These are phyloP conservation scores for Anoplopoma fimbria DNA, from an alignment of 2,113 vertebrate genomes.

Conservation along the genomic window DNA sequence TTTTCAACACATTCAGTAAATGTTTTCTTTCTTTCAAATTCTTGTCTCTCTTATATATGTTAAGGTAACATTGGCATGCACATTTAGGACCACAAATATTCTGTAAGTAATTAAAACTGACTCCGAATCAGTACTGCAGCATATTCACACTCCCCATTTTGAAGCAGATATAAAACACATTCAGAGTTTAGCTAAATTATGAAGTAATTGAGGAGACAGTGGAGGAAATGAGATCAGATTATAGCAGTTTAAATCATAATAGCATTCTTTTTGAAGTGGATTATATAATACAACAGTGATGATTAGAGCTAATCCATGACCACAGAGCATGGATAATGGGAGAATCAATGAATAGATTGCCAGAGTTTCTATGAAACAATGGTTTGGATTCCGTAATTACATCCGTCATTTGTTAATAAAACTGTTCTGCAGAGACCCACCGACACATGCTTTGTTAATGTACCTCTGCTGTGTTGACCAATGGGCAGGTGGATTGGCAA, in stretches of 20 bases:
- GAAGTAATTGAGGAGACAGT: slow-evolving; percentile 51
- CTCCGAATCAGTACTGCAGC: neutral
- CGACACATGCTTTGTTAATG: neutral
- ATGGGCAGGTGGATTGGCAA: slow-evolving; percentile 12
- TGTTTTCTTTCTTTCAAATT: slow-evolving; percentile 6
- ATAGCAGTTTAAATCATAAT: slow-evolving; percentile 62
- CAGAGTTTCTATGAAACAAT: slow-evolving; percentile 44
- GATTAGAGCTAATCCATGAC: slow-evolving; percentile 71
- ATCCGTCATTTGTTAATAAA: slow-evolving; percentile 49
- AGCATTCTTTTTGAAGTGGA: slow-evolving; percentile 58
- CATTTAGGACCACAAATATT: neutral
- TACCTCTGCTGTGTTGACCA: slow-evolving; percentile 11
- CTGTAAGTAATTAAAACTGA: slow-evolving; percentile 3
- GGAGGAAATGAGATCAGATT: slow-evolving; percentile 66
- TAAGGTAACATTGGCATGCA: neutral
- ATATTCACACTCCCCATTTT: slow-evolving; percentile 13
- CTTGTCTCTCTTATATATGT: too few species aligned
- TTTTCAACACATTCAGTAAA: neutral
- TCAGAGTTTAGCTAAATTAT: slow-evolving; percentile 39
- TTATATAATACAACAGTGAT: slow-evolving; percentile 63
- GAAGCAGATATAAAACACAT: slow-evolving; percentile 13
- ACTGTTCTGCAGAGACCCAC: slow-evolving; percentile 21
- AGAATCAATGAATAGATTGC: slow-evolving; percentile 37
- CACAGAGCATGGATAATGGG: slow-evolving; percentile 50
- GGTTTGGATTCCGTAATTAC: slow-evolving; percentile 53